Base-by-base conservation (phyloP, 2,113 vertebrate genomes). In the Struthio camelus region DNA sequence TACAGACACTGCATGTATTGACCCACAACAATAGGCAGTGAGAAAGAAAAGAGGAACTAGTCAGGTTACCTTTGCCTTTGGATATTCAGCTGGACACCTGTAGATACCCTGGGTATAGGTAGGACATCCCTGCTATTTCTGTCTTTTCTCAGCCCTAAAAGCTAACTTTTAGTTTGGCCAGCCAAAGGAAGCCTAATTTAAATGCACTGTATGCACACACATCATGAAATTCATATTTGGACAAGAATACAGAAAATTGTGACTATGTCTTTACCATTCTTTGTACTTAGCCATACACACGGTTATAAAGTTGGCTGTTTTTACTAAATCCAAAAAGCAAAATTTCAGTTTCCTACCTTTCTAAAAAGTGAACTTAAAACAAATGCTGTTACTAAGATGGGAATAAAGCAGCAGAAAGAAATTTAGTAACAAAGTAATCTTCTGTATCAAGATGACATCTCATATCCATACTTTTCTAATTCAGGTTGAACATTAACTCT, bases 401-500 rank as follows among this genome's bases (percentile, higher is more conserved):
- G 87, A 97, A 73, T 79, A 40, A 59, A 80, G 15, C 46, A 67
- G 17, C 17, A 79, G 78, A 82, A 85, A 2, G 12, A 91, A 66
- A 79, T 86, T 27, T 73, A 46, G 32, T 89, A 54, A 72, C 73
- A 90, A 2, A 5, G 65, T 90, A 85, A 93, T 69, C 81, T 94
- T 97, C 90, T 81, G 30, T 94, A 91, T 93, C 92, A 95, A 54
- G 69, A 53, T 90, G 70, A 94, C 95, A 86, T 69, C 87, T 94
- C 65, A 71, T 83, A 89, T 67, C 54, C 64, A 71, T 89, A 90
- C 69, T 91, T 94, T 75, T 51, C 64, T 87, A 93, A 96, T 95
- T 93, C 54, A 51, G 24, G 77, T 92, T 96, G 79, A 97, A 93
- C 95, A 96, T 92, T 95, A 94, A 94, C 48, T 71, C 82, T 38